phyloP scores from a whole-genome alignment of 2,113 vertebrate genomes.

The Triplophysa siluroides region DNA sequence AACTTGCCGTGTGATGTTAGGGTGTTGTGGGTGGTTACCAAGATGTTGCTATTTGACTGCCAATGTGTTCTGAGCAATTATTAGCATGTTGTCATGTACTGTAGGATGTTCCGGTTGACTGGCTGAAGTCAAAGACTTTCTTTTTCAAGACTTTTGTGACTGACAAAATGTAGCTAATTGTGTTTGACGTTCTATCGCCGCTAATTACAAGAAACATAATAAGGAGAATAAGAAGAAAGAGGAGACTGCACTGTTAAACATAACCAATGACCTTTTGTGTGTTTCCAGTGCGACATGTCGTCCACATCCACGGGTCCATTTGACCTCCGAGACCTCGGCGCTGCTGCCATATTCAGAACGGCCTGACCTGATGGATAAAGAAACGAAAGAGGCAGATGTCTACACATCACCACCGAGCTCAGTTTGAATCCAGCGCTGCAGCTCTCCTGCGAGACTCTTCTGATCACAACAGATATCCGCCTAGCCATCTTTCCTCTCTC shows the following conservation, averaged over 20 bases:
- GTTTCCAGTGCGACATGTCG: background rate
- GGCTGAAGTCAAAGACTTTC: too few species aligned
- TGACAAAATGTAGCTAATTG: too few species aligned
- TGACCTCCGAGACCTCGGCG: background rate
- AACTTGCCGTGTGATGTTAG: too few species aligned
- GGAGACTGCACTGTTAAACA: background rate
- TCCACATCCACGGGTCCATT: constrained; percentile 11
- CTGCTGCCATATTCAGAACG: background rate
- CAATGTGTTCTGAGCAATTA: too few species aligned
- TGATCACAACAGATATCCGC: constrained; percentile 31
- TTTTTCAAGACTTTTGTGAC: too few species aligned
- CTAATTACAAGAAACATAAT: too few species aligned
- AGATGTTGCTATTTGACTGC: too few species aligned
- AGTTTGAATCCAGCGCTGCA: constrained; percentile 12
- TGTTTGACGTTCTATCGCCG: too few species aligned
- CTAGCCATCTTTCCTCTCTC: constrained; percentile 18
- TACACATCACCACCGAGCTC: background rate
- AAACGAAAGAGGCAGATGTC: background rate
- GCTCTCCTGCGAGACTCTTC: constrained; percentile 6
- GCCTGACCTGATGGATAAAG: background rate
- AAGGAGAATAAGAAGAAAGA: background rate
- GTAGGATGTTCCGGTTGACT: too few species aligned
- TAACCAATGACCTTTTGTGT: background rate
- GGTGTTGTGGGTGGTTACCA: too few species aligned
- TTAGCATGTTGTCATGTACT: too few species aligned